Conservation (phyloP, 2,888 invertebrate genomes). For the Mimachlamys varia region DNA sequence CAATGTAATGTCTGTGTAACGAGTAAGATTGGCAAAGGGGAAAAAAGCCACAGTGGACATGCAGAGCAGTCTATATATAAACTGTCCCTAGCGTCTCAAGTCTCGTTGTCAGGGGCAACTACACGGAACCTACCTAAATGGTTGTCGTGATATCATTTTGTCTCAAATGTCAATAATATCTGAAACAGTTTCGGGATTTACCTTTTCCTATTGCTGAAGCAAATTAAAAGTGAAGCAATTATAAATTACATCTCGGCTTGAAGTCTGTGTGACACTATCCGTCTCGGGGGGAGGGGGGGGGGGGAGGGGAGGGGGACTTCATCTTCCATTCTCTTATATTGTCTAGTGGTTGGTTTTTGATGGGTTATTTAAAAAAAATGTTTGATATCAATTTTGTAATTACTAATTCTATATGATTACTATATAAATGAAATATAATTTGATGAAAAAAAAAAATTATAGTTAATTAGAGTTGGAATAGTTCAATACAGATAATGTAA, state of each 20-base stretch:
- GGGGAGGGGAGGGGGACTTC: too few species aligned
- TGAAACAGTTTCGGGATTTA: slow-evolving; percentile 6
- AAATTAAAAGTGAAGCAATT: neutral
- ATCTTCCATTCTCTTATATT: too few species aligned
- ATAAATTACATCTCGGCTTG: neutral
- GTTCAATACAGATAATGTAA: too few species aligned
- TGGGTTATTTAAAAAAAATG: too few species aligned
- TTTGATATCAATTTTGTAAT: too few species aligned
- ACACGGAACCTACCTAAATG: neutral
- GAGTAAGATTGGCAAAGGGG: neutral
- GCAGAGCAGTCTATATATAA: slow-evolving; percentile 18
- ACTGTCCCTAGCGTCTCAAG: slow-evolving; percentile 2
- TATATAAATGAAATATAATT: too few species aligned
- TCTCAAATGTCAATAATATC: neutral
- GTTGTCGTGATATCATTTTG: neutral
- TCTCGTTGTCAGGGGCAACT: slow-evolving; percentile 27
- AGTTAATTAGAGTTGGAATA: too few species aligned
- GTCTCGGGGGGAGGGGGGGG: too few species aligned
- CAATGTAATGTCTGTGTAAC: neutral
- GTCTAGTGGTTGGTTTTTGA: too few species aligned
- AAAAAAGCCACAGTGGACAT: neutral
- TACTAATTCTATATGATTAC: too few species aligned
- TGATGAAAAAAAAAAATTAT: too few species aligned
- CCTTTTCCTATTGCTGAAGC: neutral
- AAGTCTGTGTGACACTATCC: too few species aligned